Evolutionary conservation across 2,113 vertebrate species (phyloP), one percentile per base, ranked within the genome.

Genomic region (Pipa parva): DNA sequence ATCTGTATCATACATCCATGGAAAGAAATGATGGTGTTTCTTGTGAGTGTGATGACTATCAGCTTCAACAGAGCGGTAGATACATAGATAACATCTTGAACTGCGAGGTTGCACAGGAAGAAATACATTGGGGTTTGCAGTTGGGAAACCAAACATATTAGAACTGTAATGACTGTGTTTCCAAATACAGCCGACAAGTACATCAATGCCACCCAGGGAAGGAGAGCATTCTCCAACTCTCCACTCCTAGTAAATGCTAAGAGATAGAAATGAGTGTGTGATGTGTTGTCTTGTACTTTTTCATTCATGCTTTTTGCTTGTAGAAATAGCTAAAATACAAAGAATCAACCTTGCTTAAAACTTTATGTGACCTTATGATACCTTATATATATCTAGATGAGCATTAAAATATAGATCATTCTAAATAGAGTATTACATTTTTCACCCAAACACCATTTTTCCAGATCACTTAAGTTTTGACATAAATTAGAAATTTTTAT

Each of bases 51-150:
- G 26, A 63, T 49, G 13, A 10, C 18, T 49, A 71, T 15, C 37
- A 71, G 6, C 2, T 71, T 63, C 25, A 49, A 59, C 7, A 71
- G 20, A 13, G 48, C 55, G 13, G 49, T 3, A 20, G 59, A 62
- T 4, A 48, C 10, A 5, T 31, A 62, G 1, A 28, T 42, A 17
- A 24, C 17, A 8, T 71, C 67, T 5, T 29, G 20, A 7, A 48
- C 5, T 3, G 67, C 48, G 1, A 71, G 36, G 11, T 57, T 71
- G 31, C 58, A 62, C 9, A 71, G 26, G 26, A 71, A 63, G 27
- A 55, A 61, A 18, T 71, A 71, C 67, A 71, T 71, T 17, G 67
- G 59, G 3, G 58, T 71, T n/a, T 71, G 67, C 3, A 71, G 67
- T 8, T 63, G 49, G 3, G 33, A 9, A 0, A 9, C 10, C 8